Conservation (phyloP, 2,113 vertebrate species). For the Sakesphorus luctuosus region DNA sequence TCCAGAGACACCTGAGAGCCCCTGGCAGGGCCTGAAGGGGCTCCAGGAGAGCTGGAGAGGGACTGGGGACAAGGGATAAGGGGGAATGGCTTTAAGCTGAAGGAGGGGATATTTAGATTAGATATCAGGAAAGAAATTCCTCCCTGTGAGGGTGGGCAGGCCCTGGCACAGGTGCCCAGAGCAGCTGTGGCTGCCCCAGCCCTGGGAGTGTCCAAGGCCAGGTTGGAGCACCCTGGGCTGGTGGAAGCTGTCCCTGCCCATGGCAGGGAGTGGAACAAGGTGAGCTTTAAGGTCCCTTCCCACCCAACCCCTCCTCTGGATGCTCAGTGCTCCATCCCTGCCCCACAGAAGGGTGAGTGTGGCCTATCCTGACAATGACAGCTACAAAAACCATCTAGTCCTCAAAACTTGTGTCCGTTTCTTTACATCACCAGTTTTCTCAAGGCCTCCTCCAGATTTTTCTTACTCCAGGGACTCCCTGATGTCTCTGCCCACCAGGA, state of each 20-base stretch:
- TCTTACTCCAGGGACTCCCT: conserved; percentile 56
- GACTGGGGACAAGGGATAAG: neutral
- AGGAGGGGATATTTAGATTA: accelerated
- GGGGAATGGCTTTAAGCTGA: neutral
- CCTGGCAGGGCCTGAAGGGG: neutral
- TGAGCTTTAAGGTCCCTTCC: neutral
- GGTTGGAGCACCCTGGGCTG: accelerated
- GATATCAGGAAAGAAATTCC: neutral
- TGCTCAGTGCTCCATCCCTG: neutral
- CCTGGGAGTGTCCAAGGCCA: neutral
- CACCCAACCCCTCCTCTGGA: neutral
- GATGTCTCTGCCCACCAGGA: conserved; percentile 76
- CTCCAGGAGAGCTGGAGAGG: neutral
- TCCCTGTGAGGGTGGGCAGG: accelerated
- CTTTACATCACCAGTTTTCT: neutral
- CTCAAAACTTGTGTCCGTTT: neutral
- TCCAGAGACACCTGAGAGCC: neutral
- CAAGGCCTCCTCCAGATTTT: neutral
- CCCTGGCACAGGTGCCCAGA: neutral
- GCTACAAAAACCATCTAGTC: neutral
- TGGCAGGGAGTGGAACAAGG: neutral
- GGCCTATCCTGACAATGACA: neutral
- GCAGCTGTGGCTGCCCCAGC: neutral
- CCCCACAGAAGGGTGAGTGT: neutral
- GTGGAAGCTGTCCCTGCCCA: neutral